Conservation (phyloP, 2,797 vertebrate species). For the Lateolabrax maculatus region DNA sequence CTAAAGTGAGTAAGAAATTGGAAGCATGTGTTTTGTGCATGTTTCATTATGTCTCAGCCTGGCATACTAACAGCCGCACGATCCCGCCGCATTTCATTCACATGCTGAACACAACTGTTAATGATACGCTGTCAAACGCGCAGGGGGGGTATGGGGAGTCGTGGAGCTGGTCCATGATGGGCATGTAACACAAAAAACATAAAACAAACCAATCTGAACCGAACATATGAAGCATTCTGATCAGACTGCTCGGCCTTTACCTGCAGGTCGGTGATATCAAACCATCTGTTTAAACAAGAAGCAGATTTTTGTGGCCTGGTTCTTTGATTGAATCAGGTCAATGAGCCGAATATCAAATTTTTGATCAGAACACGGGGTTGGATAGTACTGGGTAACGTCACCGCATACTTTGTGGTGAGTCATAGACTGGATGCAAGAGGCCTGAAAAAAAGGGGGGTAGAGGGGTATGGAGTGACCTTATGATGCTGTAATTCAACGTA, state of each 20-base stretch:
- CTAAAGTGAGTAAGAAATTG: slow-evolving; percentile 68
- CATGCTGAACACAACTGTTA: slow-evolving; percentile 67
- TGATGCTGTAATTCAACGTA: slow-evolving; percentile 82
- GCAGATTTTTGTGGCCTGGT: slow-evolving; percentile 46
- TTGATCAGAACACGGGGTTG: slow-evolving; percentile 60
- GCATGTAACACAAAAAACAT: not conserved
- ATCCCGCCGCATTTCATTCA: slow-evolving; percentile 63
- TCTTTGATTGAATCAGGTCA: slow-evolving; percentile 71
- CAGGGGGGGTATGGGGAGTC: not conserved
- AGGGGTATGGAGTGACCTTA: slow-evolving; percentile 78
- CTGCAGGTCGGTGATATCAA: slow-evolving; percentile 52
- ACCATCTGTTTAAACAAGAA: slow-evolving; percentile 63
- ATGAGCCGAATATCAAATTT: slow-evolving; percentile 65
- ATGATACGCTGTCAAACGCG: slow-evolving; percentile 66
- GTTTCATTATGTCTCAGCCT: slow-evolving; percentile 63
- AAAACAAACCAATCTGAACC: slow-evolving; percentile 32
- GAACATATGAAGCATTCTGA: slow-evolving; percentile 26
- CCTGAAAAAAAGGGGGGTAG: slow-evolving; percentile 35
- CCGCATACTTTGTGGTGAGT: slow-evolving; percentile 81
- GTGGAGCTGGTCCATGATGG: slow-evolving; percentile 36
- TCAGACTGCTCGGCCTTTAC: slow-evolving; percentile 40
- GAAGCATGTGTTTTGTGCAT: slow-evolving; percentile 69
- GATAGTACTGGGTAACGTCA: slow-evolving; percentile 78
- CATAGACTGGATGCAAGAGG: slow-evolving; percentile 70
- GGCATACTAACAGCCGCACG: slow-evolving; percentile 53